Percentiles rank a stretch among this genome's conserved stretches.
Evolutionary conservation across 2,888 invertebrate genomes (phyloP).

Genomic region (Seira ritae): DNA sequence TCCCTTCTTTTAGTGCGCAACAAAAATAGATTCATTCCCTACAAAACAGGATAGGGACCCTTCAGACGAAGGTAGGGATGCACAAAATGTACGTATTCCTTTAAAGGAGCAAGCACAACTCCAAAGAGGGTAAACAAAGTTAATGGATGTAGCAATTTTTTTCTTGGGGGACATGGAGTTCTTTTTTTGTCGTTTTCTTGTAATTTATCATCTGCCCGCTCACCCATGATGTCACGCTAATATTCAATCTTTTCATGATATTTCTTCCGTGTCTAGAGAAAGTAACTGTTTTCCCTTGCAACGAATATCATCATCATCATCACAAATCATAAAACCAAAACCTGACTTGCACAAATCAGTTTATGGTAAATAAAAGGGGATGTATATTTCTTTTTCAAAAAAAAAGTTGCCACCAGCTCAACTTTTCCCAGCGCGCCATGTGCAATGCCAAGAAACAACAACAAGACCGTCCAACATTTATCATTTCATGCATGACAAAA

Average conservation of each 20-base stretch:
- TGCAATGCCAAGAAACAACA: no score
- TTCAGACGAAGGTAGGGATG: neutral
- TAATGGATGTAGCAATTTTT: slow-evolving; percentile 51
- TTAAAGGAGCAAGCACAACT: neutral
- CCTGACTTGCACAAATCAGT: slow-evolving; percentile 6
- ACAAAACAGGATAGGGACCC: no score
- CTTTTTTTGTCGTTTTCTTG: slow-evolving; percentile 46
- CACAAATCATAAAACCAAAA: neutral
- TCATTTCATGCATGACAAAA: no score
- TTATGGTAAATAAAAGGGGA: neutral
- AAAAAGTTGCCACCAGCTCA: neutral
- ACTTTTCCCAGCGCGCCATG: neutral
- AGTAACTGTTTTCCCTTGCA: neutral
- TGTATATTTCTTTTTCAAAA: neutral
- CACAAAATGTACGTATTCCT: neutral
- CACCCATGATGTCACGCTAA: slow-evolving; percentile 50
- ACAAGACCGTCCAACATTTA: no score
- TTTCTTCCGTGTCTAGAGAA: neutral
- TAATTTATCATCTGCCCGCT: slow-evolving; percentile 51
- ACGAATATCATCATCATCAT: neutral
- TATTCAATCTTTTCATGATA: slow-evolving; percentile 51
- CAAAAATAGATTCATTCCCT: neutral
- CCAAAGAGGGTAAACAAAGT: slow-evolving; percentile 31
- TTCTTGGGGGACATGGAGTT: slow-evolving; percentile 17
- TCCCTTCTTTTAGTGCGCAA: neutral